phyloP scores from a whole-genome alignment of 2,797 vertebrate genomes.

The Chelon auratus region DNA sequence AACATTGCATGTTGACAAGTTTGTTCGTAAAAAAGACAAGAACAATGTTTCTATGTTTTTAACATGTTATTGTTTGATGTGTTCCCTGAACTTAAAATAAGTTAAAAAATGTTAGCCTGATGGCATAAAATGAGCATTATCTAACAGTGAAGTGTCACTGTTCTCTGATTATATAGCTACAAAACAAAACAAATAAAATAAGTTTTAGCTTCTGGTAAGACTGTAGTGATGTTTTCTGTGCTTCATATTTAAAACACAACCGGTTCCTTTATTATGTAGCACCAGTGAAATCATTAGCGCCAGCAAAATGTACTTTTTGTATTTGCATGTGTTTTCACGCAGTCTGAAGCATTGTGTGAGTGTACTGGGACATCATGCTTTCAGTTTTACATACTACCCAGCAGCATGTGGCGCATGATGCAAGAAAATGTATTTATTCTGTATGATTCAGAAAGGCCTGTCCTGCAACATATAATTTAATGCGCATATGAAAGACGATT shows the following conservation, averaged over 20 bases:
- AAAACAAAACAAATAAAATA: constrained; percentile 15
- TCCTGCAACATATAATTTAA: constrained; percentile 11
- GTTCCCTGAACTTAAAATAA: constrained; percentile 30
- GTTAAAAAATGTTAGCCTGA: constrained; percentile 14
- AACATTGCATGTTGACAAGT: constrained; percentile 54
- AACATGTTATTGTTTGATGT: constrained; percentile 40
- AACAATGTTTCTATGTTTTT: constrained; percentile 38
- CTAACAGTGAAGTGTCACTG: constrained; percentile 20
- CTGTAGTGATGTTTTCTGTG: constrained; percentile 38
- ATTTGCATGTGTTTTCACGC: neutral
- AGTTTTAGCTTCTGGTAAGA: constrained; percentile 24
- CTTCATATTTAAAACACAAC: constrained; percentile 15
- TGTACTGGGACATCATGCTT: neutral
- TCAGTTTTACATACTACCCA: neutral
- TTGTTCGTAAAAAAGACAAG: constrained; percentile 30
- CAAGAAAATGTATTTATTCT: constrained; percentile 6
- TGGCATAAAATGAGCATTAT: constrained; percentile 10
- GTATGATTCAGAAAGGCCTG: neutral
- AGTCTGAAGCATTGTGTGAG: neutral
- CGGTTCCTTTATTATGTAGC: constrained; percentile 7
- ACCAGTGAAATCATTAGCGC: constrained; percentile 12
- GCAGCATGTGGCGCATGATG: constrained; percentile 34
- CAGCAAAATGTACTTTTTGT: neutral
- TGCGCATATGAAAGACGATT: neutral
- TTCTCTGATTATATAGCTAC: constrained; percentile 13